Base-by-base conservation (phyloP, 2,113 vertebrate genomes). In the Otis tarda region DNA sequence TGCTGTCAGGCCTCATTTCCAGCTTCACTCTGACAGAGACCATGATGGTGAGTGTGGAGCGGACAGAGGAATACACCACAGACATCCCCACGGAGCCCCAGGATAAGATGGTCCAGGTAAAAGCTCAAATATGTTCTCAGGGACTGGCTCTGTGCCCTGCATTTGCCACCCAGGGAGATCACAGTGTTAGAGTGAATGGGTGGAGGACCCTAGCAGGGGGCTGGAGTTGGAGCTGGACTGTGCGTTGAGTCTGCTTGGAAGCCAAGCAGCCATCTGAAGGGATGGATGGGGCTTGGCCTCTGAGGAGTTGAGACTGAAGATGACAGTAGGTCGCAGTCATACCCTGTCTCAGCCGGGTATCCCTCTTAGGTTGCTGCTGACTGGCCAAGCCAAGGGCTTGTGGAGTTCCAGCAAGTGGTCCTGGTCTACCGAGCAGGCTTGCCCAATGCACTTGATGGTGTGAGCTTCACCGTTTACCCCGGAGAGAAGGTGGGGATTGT, bases 21-120 rank as follows among this genome's bases (percentile, higher is more conserved):
- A 99, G 95, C 98, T 99, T 99, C 97, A 99, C 99, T 1, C 98
- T 98, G 92, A 99, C 99, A 0, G 99, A 99, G 95, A 98, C 99
- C 96, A 99, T 99, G 98, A 98, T 99, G 98, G 99, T 99, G 90
- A 99, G 99, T 10, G 98, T 99, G 55, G 99, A 99, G 89, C 97
- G 99, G 14, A 98, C 98, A 1, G 99, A 99, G 92, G 99, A 99
- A 39, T 99, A 99, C 91, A 98, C 98, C 87, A 98, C 98, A 64
- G 96, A 97, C 14, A 97, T 99, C 35, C 98, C 99, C 41, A 86
- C 82, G 7, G 99, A 99, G 95, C 97, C 98, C 6, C 98, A 98
- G 80, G 87, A 98, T 43, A 97, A 95, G 63, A 28, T 77, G 39
- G 18, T 97, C 9, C 96, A 98, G 98, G 99, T 99, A 65, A 96